Evolutionary conservation across 2,888 invertebrate genomes (phyloP), one percentile per base, ranked within the genome.

Genomic region (Leucophenga montana): DNA sequence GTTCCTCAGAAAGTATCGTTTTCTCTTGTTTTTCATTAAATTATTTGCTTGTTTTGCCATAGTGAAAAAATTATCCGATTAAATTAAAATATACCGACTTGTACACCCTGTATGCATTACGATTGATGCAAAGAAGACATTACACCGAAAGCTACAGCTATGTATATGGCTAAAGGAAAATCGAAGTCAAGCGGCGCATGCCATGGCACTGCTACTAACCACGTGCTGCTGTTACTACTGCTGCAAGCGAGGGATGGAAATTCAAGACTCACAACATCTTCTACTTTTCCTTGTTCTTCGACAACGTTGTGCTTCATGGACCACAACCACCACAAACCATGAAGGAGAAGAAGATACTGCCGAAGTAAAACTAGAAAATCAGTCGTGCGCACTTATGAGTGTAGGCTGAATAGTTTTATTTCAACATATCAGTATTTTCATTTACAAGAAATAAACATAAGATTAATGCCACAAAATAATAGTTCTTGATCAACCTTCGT

Each of bases 301-400:
- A 72, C 57, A 53, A 54, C 77, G 82, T 80, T 70, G 77, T 76
- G 80, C 77, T 80, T 66, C 82, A 80, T 77, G 80, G 74, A 80
- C 82, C 81, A 73, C 74, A 76, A 71, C 75, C 73, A 73, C 73
- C 46, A 57, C 56, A 66, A 59, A 62, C 62, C 53, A 66, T 16
- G 48, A 33, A 53, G 54, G 54, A 13, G 48, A 9, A 27, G 48
- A 20, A 18, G 22, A 46, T 46, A 22, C 16, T 13, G 5, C 44
- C 9, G 20, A 48, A 22, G 64, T 27, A 27, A 39, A 46, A 27
- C 4, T 27, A 54, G 65, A 64, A 50, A 56, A 33, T 53, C 71
- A 71, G 66, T 71, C 75, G 76, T 76, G 75, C 73, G 73, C 74
- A 68, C n/a, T 11, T 54, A 5, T 39, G 39, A 39, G 39, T 3